Base-by-base conservation (phyloP, 1,140 invertebrate species). In the Fopius arisanus region DNA sequence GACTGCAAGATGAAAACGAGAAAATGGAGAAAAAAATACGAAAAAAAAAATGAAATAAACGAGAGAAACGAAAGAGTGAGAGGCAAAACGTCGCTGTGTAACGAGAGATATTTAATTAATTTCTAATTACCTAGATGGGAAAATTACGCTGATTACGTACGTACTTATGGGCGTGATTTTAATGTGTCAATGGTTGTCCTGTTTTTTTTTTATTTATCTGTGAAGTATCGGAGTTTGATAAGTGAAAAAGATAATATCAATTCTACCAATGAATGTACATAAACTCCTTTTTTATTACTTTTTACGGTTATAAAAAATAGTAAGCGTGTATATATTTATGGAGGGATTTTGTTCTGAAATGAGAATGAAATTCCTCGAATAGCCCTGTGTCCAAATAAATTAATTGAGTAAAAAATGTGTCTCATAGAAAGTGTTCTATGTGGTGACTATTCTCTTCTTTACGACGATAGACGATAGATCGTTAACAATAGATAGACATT, bases 181-280 rank as follows among this genome's bases (percentile, higher is more conserved):
- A 69, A 69, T 48, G 43, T 59, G 29, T 65, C 62, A 65, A 65
- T 65, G 54, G 54, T 29, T 62, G 54, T 62, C 26, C 26, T 62
- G 26, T 62, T 62, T 62, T 48, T 37, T 29, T 59, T 31, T 65
- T 6, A 65, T 65, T 31, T 65, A 31, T 65, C 28, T 65, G 62
- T 19, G 28, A 10, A 65, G 62, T 29, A 28, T 54, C 19, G 19
- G 28, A 31, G 26, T 70, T 48, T 70, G 68, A 19, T 70, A 33
- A 33, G 41, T 54, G 19, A 37, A 19, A 59, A 66, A 70, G 43
- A 70, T 67, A 41, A 33, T 37, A 67, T 43, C 40, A 51, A 54
- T 70, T 73, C 65, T 73, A 65, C 71, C 71, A 82, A 81, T 81
- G 78, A 80, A 76, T 81, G 79, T 80, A 79, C 69, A 79, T 80